Conservation (phyloP, 2,797 vertebrate species). For the Manis crassicaudata region DNA sequence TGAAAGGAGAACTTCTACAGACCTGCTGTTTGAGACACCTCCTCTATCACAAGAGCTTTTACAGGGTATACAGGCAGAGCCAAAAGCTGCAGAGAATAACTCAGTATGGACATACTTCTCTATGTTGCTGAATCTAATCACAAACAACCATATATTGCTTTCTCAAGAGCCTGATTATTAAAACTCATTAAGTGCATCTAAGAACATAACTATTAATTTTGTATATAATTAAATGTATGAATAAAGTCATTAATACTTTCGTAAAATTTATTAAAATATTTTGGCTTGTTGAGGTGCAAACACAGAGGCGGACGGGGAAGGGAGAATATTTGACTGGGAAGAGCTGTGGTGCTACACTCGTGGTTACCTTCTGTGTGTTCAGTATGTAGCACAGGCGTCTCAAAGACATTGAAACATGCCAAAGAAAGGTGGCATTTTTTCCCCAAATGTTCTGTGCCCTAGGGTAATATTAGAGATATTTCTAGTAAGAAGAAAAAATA, state of each 20-base stretch:
- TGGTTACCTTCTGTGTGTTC: neutral
- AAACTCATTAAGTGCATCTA: neutral
- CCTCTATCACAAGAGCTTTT: neutral
- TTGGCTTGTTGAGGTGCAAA: neutral
- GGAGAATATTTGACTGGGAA: neutral
- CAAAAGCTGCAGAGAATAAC: neutral
- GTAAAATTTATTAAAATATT: slow-evolving; percentile 26
- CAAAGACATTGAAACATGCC: neutral
- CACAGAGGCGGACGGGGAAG: neutral
- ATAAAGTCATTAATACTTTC: neutral
- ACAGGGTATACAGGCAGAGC: neutral
- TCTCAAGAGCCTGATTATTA: slow-evolving; percentile 21
- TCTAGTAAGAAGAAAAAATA: slow-evolving; percentile 10
- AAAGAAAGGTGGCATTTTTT: neutral
- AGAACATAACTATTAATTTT: slow-evolving; percentile 37
- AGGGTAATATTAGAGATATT: neutral
- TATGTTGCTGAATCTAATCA: neutral
- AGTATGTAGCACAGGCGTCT: neutral
- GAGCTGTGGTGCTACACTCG: fast-evolving
- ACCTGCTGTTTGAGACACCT: neutral
- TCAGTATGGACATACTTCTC: neutral
- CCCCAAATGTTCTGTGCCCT: neutral
- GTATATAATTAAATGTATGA: neutral
- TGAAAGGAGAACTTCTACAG: neutral
- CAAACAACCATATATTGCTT: neutral